Percentiles rank a stretch among this genome's conserved stretches.
Conservation (phyloP, 2,888 invertebrate genomes). For the Andrena flavipes region DNA sequence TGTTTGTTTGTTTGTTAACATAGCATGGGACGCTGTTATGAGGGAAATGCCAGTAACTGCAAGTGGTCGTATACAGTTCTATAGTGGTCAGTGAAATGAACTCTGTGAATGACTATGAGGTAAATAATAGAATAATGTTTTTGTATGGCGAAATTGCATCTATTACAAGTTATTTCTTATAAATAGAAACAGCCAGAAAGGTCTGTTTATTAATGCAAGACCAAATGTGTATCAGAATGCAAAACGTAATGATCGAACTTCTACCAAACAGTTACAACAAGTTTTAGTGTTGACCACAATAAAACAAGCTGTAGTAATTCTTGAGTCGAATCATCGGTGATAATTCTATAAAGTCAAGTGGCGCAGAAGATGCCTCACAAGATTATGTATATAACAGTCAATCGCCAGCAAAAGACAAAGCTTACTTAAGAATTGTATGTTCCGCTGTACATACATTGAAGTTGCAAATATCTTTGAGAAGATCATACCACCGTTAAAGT, state of each 20-base stretch:
- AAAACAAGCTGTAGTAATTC: constrained; percentile 46
- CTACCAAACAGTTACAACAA: constrained; percentile 40
- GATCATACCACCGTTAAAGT: constrained; percentile 60
- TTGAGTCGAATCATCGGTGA: constrained; percentile 57
- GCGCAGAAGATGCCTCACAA: constrained; percentile 74
- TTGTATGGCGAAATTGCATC: constrained; percentile 65
- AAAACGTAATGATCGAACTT: constrained; percentile 46
- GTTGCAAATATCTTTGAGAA: constrained; percentile 66
- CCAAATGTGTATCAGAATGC: constrained; percentile 52
- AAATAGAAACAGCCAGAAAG: constrained; percentile 56
- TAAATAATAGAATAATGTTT: constrained; percentile 65
- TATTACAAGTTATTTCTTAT: constrained; percentile 52
- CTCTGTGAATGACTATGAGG: constrained; percentile 42
- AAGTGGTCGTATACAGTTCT: constrained; percentile 87
- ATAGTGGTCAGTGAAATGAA: constrained; percentile 86
- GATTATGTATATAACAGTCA: constrained; percentile 74
- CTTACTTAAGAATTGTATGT: constrained; percentile 56
- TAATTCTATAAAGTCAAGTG: constrained; percentile 65
- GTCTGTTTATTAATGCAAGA: constrained; percentile 59
- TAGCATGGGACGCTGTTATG: constrained; percentile 92
- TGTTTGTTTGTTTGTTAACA: constrained; percentile 27
- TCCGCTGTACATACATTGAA: constrained; percentile 61
- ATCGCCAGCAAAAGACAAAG: constrained; percentile 63
- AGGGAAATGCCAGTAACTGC: constrained; percentile 83
- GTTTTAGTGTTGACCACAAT: constrained; percentile 32